A percentile compares a stretch with the other conserved stretches of the same genome.
phyloP scores from a whole-genome alignment of 2,888 invertebrate genomes.

The Corbicula japonica region DNA sequence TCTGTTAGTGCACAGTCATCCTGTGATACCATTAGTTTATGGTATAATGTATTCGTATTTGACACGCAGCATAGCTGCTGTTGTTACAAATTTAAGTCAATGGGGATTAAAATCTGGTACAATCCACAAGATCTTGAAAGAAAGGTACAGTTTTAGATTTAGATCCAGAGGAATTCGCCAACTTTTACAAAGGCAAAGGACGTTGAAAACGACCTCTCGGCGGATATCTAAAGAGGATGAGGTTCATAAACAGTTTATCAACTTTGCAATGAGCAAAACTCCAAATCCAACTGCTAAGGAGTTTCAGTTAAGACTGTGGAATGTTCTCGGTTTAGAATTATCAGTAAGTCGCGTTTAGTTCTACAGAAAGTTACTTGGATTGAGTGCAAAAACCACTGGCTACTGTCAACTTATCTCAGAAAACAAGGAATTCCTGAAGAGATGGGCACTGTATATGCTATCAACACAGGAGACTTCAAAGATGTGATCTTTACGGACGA shows the following conservation, averaged over 20 bases:
- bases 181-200: not conserved
- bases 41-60: too few relatives aligned
- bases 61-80: not conserved
- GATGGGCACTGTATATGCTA: not conserved
- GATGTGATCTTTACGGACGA: not conserved
- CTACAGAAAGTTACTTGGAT: not conserved
- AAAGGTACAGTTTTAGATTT: not conserved
- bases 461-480: not conserved
- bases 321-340: not conserved
- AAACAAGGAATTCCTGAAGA: not conserved
- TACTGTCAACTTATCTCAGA: not conserved
- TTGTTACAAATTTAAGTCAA: not conserved
- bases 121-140: not conserved
- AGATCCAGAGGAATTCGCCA: not conserved
- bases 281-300: not conserved
- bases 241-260: not conserved
- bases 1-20: too few relatives aligned
- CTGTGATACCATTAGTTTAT: too few relatives aligned
- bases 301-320: not conserved
- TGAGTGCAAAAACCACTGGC: not conserved
- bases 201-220: not conserved
- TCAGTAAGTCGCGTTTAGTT: slow-evolving; percentile 1
- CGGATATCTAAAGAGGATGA: not conserved
- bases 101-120: not conserved
- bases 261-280: not conserved